A percentile compares a stretch with the other conserved stretches of the same genome.
Conservation (phyloP, 1,140 invertebrate genomes). For the Zaprionus gabonicus region DNA sequence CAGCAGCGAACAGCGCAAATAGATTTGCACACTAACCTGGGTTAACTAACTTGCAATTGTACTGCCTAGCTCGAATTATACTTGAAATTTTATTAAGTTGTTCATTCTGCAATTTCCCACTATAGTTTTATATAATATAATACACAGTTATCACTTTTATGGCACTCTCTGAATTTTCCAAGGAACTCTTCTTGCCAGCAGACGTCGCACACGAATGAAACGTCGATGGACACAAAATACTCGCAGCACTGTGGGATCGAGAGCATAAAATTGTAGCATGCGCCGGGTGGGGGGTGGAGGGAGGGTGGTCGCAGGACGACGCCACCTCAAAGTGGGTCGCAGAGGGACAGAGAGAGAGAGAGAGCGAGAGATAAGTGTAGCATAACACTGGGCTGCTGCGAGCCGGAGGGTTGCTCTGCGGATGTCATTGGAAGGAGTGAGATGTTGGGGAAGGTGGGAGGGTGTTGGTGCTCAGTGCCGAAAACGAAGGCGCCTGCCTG, state of each 20-base stretch:
- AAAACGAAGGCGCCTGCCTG: conserved; percentile 38
- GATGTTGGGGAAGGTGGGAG: neutral
- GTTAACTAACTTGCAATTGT: conserved; percentile 35
- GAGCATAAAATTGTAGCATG: conserved; percentile 40
- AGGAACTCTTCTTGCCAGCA: conserved; percentile 39
- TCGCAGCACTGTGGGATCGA: conserved; percentile 48
- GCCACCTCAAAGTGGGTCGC: conserved; percentile 11
- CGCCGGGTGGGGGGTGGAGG: neutral
- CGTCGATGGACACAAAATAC: conserved; percentile 33
- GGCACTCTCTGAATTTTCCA: neutral
- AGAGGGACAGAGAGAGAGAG: conserved; percentile 8
- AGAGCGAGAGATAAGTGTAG: conserved; percentile 5
- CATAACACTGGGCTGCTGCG: conserved; percentile 14
- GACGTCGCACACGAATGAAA: conserved; percentile 57
- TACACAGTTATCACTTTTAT: conserved; percentile 18
- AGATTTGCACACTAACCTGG: conserved; percentile 38
- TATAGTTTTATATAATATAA: conserved; percentile 7
- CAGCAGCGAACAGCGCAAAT: conserved; percentile 27
- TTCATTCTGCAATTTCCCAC: conserved; percentile 4
- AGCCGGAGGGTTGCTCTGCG: conserved; percentile 39
- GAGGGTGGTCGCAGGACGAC: neutral
- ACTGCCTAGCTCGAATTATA: conserved; percentile 4
- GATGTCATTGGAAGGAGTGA: neutral
- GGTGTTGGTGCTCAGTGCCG: neutral
- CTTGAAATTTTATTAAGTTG: neutral